phyloP scores from a whole-genome alignment of 1,140 invertebrate genomes.

The Aphelinus certus region DNA sequence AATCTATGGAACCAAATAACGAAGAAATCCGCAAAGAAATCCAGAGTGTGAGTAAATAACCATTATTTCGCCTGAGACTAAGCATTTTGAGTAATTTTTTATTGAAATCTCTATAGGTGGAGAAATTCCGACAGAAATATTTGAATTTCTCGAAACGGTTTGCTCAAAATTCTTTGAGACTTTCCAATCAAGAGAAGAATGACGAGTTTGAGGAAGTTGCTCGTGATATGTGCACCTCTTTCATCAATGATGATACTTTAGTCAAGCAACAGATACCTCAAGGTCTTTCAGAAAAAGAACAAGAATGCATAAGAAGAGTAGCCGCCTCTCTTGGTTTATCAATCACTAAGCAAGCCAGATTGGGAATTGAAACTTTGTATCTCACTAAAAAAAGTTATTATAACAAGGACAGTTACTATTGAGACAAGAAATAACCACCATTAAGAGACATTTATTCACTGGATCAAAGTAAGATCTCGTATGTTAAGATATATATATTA shows the following conservation, averaged over 20 bases:
- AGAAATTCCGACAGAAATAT: conserved; percentile 19
- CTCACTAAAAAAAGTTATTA: conserved; percentile 24
- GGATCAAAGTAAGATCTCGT: too few relatives aligned
- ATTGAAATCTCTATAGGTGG: conserved; percentile 4
- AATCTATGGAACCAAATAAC: conserved; percentile 62
- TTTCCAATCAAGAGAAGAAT: not conserved
- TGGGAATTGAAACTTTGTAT: conserved; percentile 14
- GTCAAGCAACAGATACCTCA: conserved; percentile 24
- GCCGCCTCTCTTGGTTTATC: conserved; percentile 25
- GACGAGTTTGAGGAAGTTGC: conserved; percentile 28
- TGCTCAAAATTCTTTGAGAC: conserved; percentile 36
- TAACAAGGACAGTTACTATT: not conserved
- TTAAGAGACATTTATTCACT: too few relatives aligned
- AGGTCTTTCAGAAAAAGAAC: conserved; percentile 30
- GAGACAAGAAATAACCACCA: too few relatives aligned
- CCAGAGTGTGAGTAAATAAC: conserved; percentile 7
- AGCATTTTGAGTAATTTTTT: not conserved
- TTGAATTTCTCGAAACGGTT: conserved; percentile 26
- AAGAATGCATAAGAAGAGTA: conserved; percentile 20
- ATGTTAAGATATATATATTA: too few relatives aligned
- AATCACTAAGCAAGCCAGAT: conserved; percentile 12
- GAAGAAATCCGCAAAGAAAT: conserved; percentile 21
- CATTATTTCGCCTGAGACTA: not conserved
- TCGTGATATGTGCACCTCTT: conserved; percentile 24
- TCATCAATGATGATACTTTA: conserved; percentile 17